These are phyloP conservation scores for Adrianichthys oophorus DNA, from an alignment of 2,797 vertebrate species.

Conservation along the genomic window DNA sequence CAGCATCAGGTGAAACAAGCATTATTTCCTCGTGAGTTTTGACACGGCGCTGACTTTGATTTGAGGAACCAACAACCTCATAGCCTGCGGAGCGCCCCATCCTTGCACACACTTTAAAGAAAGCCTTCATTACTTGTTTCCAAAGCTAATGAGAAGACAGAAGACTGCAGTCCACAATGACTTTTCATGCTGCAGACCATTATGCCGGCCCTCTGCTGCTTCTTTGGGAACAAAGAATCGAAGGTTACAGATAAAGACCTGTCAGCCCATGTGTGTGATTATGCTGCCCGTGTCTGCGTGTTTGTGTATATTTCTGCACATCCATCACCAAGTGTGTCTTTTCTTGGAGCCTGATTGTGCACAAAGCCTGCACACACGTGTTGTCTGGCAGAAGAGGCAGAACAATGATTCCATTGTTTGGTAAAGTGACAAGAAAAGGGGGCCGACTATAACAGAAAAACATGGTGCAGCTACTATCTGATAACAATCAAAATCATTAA, in stretches of 20 bases:
- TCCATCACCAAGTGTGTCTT: constrained; percentile 31
- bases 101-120: no score
- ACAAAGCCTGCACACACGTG: constrained; percentile 26
- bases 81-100: no score
- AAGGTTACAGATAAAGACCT: constrained; percentile 53
- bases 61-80: no score
- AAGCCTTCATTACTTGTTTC: constrained; percentile 8
- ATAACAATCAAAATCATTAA: constrained; percentile 50
- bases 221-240: constrained; percentile 55
- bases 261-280: constrained; percentile 43
- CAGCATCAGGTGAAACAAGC: no score
- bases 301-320: constrained; percentile 33
- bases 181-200: constrained; percentile 36
- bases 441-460: constrained; percentile 32
- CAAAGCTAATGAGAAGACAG: constrained; percentile 3
- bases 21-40: no score
- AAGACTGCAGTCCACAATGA: constrained; percentile 10
- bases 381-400: constrained; percentile 32
- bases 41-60: no score
- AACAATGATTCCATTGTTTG: constrained; percentile 63
- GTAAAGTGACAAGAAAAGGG: constrained; percentile 29
- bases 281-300: constrained; percentile 15
- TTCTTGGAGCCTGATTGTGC: constrained; percentile 30
- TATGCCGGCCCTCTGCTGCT: constrained; percentile 39
- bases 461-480: constrained; percentile 35